A percentile compares a stretch with the other conserved stretches of the same genome.
These are phyloP conservation scores for Pararge aegeria DNA, from an alignment of 1,140 invertebrate species.

Conservation along the genomic window DNA sequence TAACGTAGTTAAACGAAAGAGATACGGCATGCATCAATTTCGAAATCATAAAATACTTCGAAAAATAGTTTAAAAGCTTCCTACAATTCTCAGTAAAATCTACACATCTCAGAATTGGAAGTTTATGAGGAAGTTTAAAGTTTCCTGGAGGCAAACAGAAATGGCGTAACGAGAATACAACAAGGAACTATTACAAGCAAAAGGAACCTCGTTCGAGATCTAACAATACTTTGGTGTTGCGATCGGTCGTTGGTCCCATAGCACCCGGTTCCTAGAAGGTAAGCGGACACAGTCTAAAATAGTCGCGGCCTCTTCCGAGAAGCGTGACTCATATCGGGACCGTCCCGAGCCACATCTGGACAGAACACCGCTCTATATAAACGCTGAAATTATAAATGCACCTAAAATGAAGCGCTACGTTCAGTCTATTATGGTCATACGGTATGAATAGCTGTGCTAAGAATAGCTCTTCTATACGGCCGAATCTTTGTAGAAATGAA, in stretches of 20 bases:
- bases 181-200: constrained; percentile 45
- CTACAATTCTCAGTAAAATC: not conserved
- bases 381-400: constrained; percentile 50
- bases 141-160: constrained; percentile 33
- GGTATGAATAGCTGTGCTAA: not conserved
- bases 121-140: constrained; percentile 7
- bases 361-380: constrained; percentile 36
- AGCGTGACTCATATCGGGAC: constrained; percentile 65
- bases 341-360: constrained; percentile 68
- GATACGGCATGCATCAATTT: too few species aligned
- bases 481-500: constrained; percentile 2
- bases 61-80: not conserved
- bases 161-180: constrained; percentile 47
- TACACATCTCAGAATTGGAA: constrained; percentile 1
- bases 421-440: constrained; percentile 28
- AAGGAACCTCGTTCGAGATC: constrained; percentile 63
- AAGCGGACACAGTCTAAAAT: constrained; percentile 77
- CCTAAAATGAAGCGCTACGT: constrained; percentile 29
- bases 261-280: constrained; percentile 71
- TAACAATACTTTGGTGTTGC: constrained; percentile 71
- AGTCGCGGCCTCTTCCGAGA: constrained; percentile 73
- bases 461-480: constrained; percentile 17
- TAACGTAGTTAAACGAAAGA: too few species aligned
- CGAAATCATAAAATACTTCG: not conserved
- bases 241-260: constrained; percentile 74